Evolutionary conservation across 2,113 vertebrate species (phyloP).

Genomic region (Tapirus terrestris): DNA sequence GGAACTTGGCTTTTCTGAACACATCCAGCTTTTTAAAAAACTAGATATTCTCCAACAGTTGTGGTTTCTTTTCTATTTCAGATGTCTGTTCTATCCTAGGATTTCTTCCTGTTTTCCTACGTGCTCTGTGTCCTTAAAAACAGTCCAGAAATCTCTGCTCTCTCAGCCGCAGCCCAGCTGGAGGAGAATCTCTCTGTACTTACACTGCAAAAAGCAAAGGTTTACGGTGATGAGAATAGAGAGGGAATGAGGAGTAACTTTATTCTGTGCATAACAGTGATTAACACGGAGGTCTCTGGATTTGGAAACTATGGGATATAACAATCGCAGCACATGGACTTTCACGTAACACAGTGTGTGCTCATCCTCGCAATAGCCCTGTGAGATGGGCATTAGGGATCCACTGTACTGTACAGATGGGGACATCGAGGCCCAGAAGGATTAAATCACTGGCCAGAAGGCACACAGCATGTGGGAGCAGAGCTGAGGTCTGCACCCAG

Average conservation of each 20-base stretch:
- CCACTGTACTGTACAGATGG: fast-evolving
- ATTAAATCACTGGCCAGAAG: neutral
- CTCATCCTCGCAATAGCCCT: no score
- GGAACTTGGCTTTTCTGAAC: neutral
- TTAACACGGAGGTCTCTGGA: neutral
- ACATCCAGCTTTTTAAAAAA: neutral
- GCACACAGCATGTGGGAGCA: no score
- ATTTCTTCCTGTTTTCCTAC: neutral
- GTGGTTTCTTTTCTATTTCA: neutral
- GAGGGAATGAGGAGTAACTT: neutral
- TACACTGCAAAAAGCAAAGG: neutral
- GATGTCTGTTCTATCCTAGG: neutral
- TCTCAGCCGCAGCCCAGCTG: neutral
- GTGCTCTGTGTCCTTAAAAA: neutral
- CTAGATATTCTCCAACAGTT: neutral
- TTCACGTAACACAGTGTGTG: neutral
- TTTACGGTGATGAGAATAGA: neutral
- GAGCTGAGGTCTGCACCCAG: neutral
- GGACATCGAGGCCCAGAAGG: neutral
- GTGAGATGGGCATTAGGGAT: neutral
- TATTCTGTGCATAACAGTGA: neutral
- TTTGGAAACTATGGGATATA: neutral
- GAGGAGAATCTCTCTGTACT: neutral
- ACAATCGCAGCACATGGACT: neutral
- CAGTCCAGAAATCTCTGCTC: neutral